Evolutionary conservation across 2,797 vertebrate species (phyloP).

Genomic region (Oreochromis grahami): DNA sequence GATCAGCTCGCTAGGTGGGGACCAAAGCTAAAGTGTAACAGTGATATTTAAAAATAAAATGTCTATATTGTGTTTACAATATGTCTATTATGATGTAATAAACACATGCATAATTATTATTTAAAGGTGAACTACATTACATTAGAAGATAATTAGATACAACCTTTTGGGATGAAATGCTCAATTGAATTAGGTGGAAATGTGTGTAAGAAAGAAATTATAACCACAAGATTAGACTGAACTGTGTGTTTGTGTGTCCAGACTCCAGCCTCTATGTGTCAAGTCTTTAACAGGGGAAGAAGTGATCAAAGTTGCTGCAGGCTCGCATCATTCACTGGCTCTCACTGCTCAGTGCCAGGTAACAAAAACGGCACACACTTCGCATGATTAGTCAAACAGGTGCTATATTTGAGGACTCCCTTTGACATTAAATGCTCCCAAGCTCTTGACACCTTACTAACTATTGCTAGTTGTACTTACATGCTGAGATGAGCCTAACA

Average conservation of each 20-base stretch:
- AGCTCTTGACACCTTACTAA: background rate
- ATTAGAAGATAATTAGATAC: background rate
- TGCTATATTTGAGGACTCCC: background rate
- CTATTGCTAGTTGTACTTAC: background rate
- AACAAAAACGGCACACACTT: slow-evolving; percentile 12
- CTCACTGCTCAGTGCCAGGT: slow-evolving; percentile 94
- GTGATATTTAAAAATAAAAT: background rate
- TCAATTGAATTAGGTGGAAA: background rate
- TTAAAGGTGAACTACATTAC: background rate
- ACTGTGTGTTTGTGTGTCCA: slow-evolving; percentile 42
- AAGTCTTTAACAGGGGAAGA: slow-evolving; percentile 89
- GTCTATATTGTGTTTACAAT: background rate
- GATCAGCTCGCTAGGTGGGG: slow-evolving; percentile 89
- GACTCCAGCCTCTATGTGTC: slow-evolving; percentile 94
- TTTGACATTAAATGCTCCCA: background rate
- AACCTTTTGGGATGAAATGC: background rate
- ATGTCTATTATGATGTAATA: background rate
- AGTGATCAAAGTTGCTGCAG: slow-evolving; percentile 88
- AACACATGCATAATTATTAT: background rate
- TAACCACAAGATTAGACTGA: background rate
- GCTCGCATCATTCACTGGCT: slow-evolving; percentile 90
- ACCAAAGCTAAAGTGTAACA: background rate
- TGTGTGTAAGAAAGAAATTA: background rate
- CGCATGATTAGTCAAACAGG: background rate
- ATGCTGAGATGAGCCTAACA: background rate